Evolutionary conservation across 2,113 vertebrate species (phyloP).

Genomic region (Myotis lucifugus): DNA sequence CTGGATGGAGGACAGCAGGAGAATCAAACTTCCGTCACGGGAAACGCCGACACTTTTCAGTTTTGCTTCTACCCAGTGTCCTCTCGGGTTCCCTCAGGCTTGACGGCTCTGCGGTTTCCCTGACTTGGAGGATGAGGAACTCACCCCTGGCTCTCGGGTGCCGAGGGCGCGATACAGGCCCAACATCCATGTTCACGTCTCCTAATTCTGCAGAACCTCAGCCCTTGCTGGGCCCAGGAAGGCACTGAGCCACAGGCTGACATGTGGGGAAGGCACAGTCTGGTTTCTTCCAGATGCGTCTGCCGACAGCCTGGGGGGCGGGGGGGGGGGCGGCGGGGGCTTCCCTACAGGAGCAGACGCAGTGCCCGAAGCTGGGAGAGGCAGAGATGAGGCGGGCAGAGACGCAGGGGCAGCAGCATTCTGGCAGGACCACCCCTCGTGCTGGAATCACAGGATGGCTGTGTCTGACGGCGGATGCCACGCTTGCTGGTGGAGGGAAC

Average conservation of each 20-base stretch:
- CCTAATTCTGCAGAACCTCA: not conserved
- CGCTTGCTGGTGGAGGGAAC: accelerated
- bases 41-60: not conserved
- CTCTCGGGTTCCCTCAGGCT: not conserved
- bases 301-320: accelerated
- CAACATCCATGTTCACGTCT: not conserved
- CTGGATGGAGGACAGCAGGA: not conserved
- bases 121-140: not conserved
- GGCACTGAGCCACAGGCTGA: not conserved
- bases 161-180: accelerated
- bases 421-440: not conserved
- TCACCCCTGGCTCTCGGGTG: not conserved
- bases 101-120: not conserved
- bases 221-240: not conserved
- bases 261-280: too few relatives aligned
- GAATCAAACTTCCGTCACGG: accelerated
- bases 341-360: not conserved
- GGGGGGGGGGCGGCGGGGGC: too few relatives aligned
- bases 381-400: accelerated
- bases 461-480: accelerated
- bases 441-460: too few relatives aligned
- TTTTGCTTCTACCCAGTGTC: not conserved
- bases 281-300: not conserved
- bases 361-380: not conserved
- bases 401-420: accelerated